Conservation (phyloP, 2,888 invertebrate genomes). For the Xestia ashworthii region DNA sequence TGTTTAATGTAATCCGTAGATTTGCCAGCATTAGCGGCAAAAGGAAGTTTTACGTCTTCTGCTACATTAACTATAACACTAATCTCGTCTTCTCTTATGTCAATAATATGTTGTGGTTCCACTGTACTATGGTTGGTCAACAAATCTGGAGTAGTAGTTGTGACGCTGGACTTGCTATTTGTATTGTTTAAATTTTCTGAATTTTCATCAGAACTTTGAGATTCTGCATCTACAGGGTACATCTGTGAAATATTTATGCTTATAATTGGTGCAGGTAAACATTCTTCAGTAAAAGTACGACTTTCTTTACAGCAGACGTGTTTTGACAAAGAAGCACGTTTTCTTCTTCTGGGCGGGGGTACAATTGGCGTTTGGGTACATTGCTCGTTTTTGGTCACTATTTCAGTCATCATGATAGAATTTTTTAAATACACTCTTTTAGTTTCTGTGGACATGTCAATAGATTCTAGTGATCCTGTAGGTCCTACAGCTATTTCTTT, state of each 20-base stretch:
- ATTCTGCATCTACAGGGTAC: slow-evolving; percentile 84
- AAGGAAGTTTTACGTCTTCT: slow-evolving; percentile 26
- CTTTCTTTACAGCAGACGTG: slow-evolving; percentile 60
- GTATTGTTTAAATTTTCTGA: slow-evolving; percentile 70
- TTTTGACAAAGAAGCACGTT: slow-evolving; percentile 64
- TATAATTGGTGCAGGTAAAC: slow-evolving; percentile 85
- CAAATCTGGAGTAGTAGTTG: slow-evolving; percentile 89
- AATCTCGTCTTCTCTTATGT: slow-evolving; percentile 51
- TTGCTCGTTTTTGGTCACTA: slow-evolving; percentile 73
- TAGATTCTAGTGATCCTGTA: slow-evolving; percentile 77
- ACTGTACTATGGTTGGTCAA: slow-evolving; percentile 90
- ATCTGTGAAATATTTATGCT: slow-evolving; percentile 91
- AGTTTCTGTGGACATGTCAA: slow-evolving; percentile 82
- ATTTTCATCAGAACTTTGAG: slow-evolving; percentile 89
- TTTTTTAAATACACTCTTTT: slow-evolving; percentile 76
- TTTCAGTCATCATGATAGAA: slow-evolving; percentile 85
- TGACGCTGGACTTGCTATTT: slow-evolving; percentile 60
- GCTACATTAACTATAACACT: slow-evolving; percentile 54
- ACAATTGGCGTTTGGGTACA: slow-evolving; percentile 81
- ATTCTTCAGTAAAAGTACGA: slow-evolving; percentile 73
- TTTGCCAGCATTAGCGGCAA: slow-evolving; percentile 32
- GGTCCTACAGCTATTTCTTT: slow-evolving; percentile 87
- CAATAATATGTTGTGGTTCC: slow-evolving; percentile 62
- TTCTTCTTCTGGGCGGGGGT: slow-evolving; percentile 82
- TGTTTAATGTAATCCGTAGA: slow-evolving; percentile 49